A percentile compares a stretch with the other conserved stretches of the same genome.
Evolutionary conservation across 2,113 vertebrate species (phyloP).

Genomic region (Hassar affinis): DNA sequence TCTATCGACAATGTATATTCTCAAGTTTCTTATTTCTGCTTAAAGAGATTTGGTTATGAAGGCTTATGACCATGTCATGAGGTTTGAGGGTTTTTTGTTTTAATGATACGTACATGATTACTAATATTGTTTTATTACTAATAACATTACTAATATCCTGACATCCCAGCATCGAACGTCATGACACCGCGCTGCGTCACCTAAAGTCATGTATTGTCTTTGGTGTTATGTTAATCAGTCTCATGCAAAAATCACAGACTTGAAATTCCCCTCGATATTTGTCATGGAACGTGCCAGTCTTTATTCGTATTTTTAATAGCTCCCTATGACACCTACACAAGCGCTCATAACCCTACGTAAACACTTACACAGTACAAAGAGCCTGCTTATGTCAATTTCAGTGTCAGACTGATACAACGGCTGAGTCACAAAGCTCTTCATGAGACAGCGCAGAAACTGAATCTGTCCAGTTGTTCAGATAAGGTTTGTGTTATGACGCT

Average conservation of each 20-base stretch:
- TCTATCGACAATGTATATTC: too few species aligned
- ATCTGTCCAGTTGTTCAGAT: not conserved
- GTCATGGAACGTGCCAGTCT: not conserved
- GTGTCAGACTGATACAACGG: not conserved
- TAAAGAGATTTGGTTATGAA: not conserved
- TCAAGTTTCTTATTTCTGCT: not conserved
- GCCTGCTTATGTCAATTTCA: not conserved
- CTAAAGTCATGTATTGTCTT: not conserved
- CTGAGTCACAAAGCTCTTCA: not conserved
- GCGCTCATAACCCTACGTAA: not conserved
- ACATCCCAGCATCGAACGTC: not conserved
- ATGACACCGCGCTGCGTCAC: not conserved
- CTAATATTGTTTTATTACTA: not conserved
- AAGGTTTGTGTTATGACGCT: not conserved
- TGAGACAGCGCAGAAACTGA: not conserved
- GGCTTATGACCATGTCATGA: not conserved
- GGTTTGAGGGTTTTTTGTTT: too few species aligned
- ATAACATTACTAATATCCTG: too few species aligned
- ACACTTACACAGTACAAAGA: not conserved
- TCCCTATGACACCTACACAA: not conserved
- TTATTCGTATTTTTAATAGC: not conserved
- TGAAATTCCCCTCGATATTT: not conserved
- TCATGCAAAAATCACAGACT: not conserved
- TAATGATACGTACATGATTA: not conserved
- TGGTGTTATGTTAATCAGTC: not conserved